Evolutionary conservation across 1,140 invertebrate species (phyloP), one percentile per base, ranked within the genome.

Genomic region (Habropoda laboriosa): DNA sequence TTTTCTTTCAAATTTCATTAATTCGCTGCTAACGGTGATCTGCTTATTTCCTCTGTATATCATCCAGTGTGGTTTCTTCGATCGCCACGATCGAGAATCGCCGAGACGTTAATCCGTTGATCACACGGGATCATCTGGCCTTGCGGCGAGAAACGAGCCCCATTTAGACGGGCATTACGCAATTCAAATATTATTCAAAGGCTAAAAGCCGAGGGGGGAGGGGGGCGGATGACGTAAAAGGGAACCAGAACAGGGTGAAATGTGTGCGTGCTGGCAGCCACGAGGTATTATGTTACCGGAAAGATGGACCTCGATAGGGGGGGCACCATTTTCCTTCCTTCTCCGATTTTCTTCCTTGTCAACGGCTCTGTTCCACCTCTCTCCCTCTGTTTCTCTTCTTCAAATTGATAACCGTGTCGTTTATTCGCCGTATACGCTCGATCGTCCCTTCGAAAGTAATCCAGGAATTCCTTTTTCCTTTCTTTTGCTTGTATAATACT

Each of bases 171-270:
- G 84, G 86, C 91, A 92, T 93, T 93, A 92, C 90, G 91, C 92
- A 93, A 92, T 92, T 92, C 92, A 93, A 93, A 93, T 93, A 93
- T 93, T 93, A 92, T 93, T 92, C 91, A 92, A 92, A 92, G 92
- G 89, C 91, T 93, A 92, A 93, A 92, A 92, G 92, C 91, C 89
- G 85, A 40, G 68, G 83, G 87, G 88, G 86, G 55, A 42, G 55
- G 84, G 80, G 76, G 79, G 81, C 86, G 88, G 87, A 90, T 91
- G 91, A 92, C 86, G 88, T 84, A 90, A 91, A 68, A 51, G 21
- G 86, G 75, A 75, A 58, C 66, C 60, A 78, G 60, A 68, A 45
- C 21, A 73, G 75, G 32, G 12, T 55, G 79, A 80, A 86, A 35
- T 55, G 67, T 80, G 72, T 79, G 80, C 74, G 81, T 27, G 60